Base-by-base conservation (phyloP, 2,888 invertebrate genomes). In the Lissocephala sabroskyi region DNA sequence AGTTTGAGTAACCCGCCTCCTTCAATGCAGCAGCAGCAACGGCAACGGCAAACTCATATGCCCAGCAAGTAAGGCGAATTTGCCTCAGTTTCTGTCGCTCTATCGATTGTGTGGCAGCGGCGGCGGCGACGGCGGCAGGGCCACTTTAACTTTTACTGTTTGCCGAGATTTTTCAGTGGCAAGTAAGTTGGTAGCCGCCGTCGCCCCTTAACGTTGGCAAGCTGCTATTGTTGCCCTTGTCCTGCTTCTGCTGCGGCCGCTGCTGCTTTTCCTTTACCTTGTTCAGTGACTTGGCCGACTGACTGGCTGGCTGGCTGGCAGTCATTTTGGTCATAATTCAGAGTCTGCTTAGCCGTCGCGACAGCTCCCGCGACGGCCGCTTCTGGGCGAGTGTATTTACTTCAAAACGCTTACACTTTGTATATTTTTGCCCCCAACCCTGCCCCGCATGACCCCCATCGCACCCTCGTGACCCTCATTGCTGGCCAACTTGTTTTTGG, bases 111-210 rank as follows among this genome's bases (percentile, higher is more conserved):
- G n/a, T n/a, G n/a, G n/a, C n/a, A n/a, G n/a, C n/a, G n/a, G n/a
- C n/a, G n/a, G n/a, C n/a, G n/a, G n/a, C n/a, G n/a, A n/a, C n/a
- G n/a, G n/a, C n/a, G n/a, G n/a, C n/a, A n/a, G n/a, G n/a, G 5
- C 10, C 71, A 64, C 75, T 75, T 68, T 49, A 68, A 68, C 67
- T 74, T 74, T 74, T 62, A 49, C 56, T 65, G 53, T 61, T 67
- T 65, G 65, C 56, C 43, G 52, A 68, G 75, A 75, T 71, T 75
- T 65, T 66, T 55, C 41, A 43, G 48, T 56, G 41, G 35, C 35
- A 9, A 13, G 14, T 14, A 13, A 13, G 7, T 23, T 23, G 23
- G 3, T n/a, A n/a, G n/a, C n/a, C n/a, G n/a, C n/a, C n/a, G n/a
- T n/a, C n/a, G n/a, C n/a, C n/a, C n/a, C n/a, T n/a, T n/a, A n/a